Percentiles rank a stretch among this genome's conserved stretches.
Conservation (phyloP, 2,797 vertebrate genomes). For the Ciconia nigra region DNA sequence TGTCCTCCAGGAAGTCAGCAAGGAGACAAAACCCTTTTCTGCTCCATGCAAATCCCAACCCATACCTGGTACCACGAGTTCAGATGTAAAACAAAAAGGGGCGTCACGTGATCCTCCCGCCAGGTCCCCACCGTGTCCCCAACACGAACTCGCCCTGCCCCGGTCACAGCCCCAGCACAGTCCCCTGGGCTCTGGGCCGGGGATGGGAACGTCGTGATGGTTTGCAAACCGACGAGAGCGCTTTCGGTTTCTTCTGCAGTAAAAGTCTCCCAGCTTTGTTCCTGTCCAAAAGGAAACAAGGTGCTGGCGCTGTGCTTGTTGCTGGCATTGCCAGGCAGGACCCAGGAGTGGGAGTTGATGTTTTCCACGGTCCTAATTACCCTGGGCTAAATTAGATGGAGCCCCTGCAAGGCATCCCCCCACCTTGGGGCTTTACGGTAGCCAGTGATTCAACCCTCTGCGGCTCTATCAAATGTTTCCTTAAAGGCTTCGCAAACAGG, state of each 20-base stretch:
- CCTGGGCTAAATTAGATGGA: background rate
- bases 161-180: background rate
- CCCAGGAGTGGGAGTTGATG: background rate
- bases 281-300: accelerated
- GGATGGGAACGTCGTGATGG: accelerated
- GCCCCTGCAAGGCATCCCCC: background rate
- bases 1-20: accelerated
- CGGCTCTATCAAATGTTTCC: background rate
- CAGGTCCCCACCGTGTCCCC: accelerated
- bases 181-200: accelerated
- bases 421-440: background rate
- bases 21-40: background rate
- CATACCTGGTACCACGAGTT: accelerated
- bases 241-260: background rate
- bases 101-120: accelerated
- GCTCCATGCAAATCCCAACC: background rate
- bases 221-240: accelerated
- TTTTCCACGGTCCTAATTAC: background rate
- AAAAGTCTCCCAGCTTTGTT: background rate
- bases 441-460: background rate
- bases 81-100: background rate
- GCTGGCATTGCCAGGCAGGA: background rate
- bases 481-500: background rate
- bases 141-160: background rate
- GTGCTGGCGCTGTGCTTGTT: accelerated